Percentiles rank a stretch among this genome's conserved stretches.
phyloP scores from a whole-genome alignment of 2,113 vertebrate species.

The Setophaga kirtlandii region DNA sequence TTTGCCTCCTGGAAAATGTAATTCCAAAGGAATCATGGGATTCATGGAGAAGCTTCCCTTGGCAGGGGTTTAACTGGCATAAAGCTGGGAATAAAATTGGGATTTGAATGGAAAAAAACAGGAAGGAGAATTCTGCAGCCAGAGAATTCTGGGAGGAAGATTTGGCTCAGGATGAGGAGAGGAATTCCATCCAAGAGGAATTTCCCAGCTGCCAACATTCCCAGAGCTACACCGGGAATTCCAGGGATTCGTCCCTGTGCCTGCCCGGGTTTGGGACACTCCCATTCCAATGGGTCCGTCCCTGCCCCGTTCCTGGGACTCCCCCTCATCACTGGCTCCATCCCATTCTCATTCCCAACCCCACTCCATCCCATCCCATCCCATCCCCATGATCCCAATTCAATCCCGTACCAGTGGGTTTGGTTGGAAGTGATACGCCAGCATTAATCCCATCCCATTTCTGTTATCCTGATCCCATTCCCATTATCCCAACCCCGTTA shows the following conservation, averaged over 20 bases:
- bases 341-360: not conserved
- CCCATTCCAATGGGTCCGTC: not conserved
- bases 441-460: too few species aligned
- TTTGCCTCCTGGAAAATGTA: not conserved
- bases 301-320: too few species aligned
- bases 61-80: not conserved
- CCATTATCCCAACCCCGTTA: too few species aligned
- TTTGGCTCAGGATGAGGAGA: not conserved
- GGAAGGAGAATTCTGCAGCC: not conserved
- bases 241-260: fast-evolving
- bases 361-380: too few species aligned
- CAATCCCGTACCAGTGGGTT: fast-evolving
- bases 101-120: not conserved
- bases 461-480: too few species aligned
- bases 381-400: not conserved
- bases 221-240: fast-evolving
- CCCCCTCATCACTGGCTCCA: not conserved
- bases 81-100: not conserved
- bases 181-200: not conserved
- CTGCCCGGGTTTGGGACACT: not conserved
- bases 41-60: fast-evolving
- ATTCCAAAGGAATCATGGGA: not conserved
- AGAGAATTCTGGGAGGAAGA: not conserved
- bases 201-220: not conserved
- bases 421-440: fast-evolving